Base-by-base conservation (phyloP, 2,888 invertebrate species). In the Chaitophorus viminalis region DNA sequence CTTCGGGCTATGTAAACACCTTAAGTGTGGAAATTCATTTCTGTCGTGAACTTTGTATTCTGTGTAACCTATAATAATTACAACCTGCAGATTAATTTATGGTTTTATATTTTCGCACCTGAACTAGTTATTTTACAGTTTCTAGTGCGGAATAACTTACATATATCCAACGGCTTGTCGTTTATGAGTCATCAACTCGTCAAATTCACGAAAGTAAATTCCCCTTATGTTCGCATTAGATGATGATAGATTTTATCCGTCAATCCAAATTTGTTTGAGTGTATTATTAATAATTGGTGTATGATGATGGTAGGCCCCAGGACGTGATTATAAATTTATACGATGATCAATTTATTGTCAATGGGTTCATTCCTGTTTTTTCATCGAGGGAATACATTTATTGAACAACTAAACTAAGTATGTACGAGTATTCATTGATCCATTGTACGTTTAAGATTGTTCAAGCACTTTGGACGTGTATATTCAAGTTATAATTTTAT, bases 1-100 rank as follows among this genome's bases (percentile, higher is more conserved):
- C 85, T 46, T 70, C 54, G 68, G 78, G 84, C 84, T 84, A 84
- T 85, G 85, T 85, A 85, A 85, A 85, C 85, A 85, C 85, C 77
- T 85, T 46, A 46, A 65, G 84, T 76, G 75, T 84, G 60, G 84
- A 76, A 31, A 84, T 82, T 46, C 31, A 14, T 70, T 70, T 79
- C 25, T 39, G n/a, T 17, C 17, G 29, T 17, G n/a, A 54, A 74
- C 82, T 74, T 29, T 4, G n/a, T 60, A 36, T 60, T 75, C 36
- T 60, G 3, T 75, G 6, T 25, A 25, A 31, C 31, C 36, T n/a
- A 46, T 70, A 31, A 70, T 81, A 29, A 82, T 82, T 70, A 65
- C 11, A 46, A 46, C 68, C 18, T 21, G 21, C 31, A 46, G 68
- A 81, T 18, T 81, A 79, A 79, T 79, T 79, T 79, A 79, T 79